These are phyloP conservation scores for Protosalanx chinensis DNA, from an alignment of 2,797 vertebrate genomes.

Conservation along the genomic window DNA sequence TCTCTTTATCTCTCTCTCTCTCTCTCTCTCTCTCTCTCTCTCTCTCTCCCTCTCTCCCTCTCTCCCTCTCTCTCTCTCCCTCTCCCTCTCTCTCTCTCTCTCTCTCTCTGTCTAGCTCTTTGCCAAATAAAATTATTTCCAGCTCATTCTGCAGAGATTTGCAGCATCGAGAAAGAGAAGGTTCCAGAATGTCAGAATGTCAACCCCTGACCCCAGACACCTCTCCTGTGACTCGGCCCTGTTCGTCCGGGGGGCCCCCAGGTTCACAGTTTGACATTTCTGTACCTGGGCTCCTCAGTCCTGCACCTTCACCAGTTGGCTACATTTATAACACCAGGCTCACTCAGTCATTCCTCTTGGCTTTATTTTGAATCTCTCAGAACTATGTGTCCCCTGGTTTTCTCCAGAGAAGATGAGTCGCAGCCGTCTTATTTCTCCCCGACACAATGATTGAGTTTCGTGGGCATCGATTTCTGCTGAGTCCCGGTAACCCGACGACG, in stretches of 20 bases:
- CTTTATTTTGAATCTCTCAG: background rate
- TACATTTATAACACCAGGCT: background rate
- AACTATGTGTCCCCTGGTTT: background rate
- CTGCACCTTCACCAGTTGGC: background rate
- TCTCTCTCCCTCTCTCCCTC: no score
- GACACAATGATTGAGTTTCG: slow-evolving; percentile 5
- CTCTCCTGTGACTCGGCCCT: background rate
- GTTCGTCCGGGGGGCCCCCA: background rate
- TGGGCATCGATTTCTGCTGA: slow-evolving; percentile 2
- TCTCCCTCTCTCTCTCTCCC: no score
- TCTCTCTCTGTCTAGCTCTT: no score
- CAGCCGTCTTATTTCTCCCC: background rate
- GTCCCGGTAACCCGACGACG: background rate
- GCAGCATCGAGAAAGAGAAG: background rate
- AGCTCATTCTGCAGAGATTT: background rate
- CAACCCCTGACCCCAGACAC: background rate
- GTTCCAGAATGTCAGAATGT: background rate
- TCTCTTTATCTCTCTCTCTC: no score
- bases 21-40: no score
- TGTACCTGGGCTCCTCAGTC: background rate
- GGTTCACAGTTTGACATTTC: slow-evolving; percentile 6
- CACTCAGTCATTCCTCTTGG: background rate
- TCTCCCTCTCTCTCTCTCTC: no score
- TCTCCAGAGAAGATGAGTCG: background rate
- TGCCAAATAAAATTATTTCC: background rate